These are phyloP conservation scores for Aurelia aurita complex sp. Pacific DNA, from an alignment of 30 jellyfish, hydroid and myxozoan genomes.

Conservation along the genomic window DNA sequence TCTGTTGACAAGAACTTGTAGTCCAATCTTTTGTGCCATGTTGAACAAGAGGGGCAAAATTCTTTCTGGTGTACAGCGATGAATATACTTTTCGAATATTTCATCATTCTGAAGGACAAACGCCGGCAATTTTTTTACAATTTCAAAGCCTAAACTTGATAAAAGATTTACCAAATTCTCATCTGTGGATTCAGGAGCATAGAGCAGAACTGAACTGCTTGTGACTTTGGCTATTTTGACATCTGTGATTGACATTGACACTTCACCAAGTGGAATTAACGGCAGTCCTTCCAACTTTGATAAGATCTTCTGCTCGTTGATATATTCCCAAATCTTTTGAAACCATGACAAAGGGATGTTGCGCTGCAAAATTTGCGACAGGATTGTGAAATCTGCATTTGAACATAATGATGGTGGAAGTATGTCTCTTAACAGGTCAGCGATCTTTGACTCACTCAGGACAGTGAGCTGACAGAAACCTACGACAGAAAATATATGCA, in stretches of 20 bases:
- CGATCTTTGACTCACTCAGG: constrained; percentile 4
- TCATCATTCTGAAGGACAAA: constrained; percentile 20
- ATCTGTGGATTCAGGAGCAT: neutral
- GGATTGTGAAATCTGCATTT: neutral
- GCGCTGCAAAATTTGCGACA: neutral
- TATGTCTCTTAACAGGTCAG: neutral
- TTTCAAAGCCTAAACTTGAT: constrained; percentile 6
- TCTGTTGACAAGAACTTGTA: neutral
- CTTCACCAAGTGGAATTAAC: constrained; percentile 15
- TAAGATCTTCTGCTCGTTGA: neutral
- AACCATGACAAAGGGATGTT: constrained; percentile 14
- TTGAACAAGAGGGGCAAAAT: constrained; percentile 4
- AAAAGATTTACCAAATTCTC: neutral
- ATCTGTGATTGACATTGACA: neutral
- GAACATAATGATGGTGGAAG: neutral
- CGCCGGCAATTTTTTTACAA: constrained; percentile 9
- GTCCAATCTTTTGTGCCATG: constrained; percentile 1
- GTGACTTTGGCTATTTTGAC: neutral
- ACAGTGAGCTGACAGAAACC: constrained; percentile 17
- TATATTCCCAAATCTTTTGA: constrained; percentile 25
- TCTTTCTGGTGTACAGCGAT: neutral
- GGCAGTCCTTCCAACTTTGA: constrained; percentile 29
- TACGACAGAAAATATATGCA: neutral
- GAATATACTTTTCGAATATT: neutral
- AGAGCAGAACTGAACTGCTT: neutral